Percentiles rank a stretch among this genome's conserved stretches.
Evolutionary conservation across 2,113 vertebrate genomes (phyloP).

Genomic region (Callorhinus ursinus): DNA sequence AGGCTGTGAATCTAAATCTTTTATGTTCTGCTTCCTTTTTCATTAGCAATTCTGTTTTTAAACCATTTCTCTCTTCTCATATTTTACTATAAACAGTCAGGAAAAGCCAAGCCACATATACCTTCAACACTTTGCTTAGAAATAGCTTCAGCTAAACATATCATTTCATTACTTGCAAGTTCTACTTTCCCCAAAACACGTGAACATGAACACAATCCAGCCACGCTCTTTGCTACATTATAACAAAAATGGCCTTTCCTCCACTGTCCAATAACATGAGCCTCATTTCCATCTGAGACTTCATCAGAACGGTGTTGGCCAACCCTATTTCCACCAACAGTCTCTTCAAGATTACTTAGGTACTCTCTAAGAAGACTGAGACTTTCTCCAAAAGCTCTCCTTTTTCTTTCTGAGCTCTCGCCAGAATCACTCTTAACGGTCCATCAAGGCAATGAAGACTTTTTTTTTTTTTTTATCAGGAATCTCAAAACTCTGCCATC

Average conservation of each 20-base stretch:
- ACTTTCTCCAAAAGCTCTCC: not conserved
- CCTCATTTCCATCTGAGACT: not conserved
- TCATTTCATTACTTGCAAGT: not conserved
- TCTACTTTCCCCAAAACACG: not conserved
- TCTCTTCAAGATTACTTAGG: not conserved
- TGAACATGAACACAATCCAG: not conserved
- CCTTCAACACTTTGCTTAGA: not conserved
- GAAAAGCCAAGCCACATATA: not conserved
- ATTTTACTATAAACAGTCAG: not conserved
- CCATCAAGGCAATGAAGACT: not conserved
- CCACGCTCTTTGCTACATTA: not conserved
- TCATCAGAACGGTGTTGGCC: not conserved
- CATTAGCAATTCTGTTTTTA: not conserved
- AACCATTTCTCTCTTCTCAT: not conserved
- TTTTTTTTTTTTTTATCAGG: not conserved
- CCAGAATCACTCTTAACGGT: not conserved
- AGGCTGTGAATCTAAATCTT: not conserved
- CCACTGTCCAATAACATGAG: not conserved
- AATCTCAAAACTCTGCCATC: not conserved
- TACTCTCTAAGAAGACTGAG: not conserved
- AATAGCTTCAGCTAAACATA: not conserved
- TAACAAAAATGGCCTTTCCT: not conserved
- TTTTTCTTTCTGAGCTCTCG: not conserved
- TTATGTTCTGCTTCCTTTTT: not conserved
- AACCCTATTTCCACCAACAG: not conserved